Evolutionary conservation across 2,888 invertebrate genomes (phyloP).

Genomic region (Chaetogeoica ovagalla): DNA sequence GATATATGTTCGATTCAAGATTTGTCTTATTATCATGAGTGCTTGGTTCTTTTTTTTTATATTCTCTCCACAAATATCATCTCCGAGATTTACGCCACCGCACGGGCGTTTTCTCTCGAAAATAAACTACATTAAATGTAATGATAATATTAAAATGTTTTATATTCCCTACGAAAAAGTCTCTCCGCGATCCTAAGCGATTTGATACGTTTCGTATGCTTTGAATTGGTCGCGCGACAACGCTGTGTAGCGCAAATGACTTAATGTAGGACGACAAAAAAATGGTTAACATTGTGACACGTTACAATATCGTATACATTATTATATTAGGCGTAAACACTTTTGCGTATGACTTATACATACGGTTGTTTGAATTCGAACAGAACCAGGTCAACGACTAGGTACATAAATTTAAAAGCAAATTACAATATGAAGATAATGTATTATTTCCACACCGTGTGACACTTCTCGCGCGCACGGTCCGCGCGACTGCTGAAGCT

Average conservation of each 20-base stretch:
- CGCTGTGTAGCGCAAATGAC: background rate
- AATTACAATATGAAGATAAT: conserved; percentile 37
- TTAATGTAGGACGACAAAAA: conserved; percentile 10
- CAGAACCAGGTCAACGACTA: conserved; percentile 45
- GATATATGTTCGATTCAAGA: too few species aligned
- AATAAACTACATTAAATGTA: too few species aligned
- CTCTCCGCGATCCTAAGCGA: background rate
- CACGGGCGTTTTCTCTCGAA: too few species aligned
- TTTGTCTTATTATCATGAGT: too few species aligned
- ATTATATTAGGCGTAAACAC: background rate
- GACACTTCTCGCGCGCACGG: too few species aligned
- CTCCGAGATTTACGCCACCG: too few species aligned
- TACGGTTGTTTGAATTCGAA: background rate
- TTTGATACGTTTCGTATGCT: background rate
- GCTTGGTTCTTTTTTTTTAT: too few species aligned
- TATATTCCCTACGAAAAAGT: too few species aligned
- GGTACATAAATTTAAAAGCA: conserved; percentile 42
- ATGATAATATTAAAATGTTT: too few species aligned
- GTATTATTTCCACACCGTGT: conserved; percentile 10
- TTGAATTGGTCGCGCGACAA: background rate
- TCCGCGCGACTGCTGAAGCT: background rate
- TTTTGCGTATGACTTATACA: background rate
- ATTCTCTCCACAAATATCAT: too few species aligned
- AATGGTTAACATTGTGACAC: background rate
- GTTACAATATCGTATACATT: conserved; percentile 6